Evolutionary conservation across 1,140 invertebrate species (phyloP).

Genomic region (Zaprionus lachaisei): DNA sequence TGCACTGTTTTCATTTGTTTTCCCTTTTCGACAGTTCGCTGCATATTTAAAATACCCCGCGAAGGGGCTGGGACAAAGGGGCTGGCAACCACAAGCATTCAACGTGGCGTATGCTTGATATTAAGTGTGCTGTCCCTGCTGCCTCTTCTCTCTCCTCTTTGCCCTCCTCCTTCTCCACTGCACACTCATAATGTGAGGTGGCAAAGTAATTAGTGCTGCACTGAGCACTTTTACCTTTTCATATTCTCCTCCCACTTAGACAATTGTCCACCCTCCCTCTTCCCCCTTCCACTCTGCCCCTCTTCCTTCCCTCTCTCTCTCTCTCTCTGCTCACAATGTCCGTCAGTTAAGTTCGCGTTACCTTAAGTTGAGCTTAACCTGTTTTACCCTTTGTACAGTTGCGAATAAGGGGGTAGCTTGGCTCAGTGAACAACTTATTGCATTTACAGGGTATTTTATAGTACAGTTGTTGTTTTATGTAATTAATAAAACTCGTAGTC

Average conservation of each 20-base stretch:
- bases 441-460: neutral
- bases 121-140: conserved; percentile 52
- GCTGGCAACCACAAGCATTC: conserved; percentile 61
- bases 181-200: conserved; percentile 61
- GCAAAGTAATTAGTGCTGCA: conserved; percentile 80
- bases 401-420: neutral
- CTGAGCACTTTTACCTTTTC: conserved; percentile 48
- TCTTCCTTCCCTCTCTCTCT: neutral
- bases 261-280: conserved; percentile 23
- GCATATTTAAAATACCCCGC: conserved; percentile 44
- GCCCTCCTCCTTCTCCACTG: neutral
- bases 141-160: conserved; percentile 13
- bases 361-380: conserved; percentile 54
- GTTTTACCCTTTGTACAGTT: conserved; percentile 36
- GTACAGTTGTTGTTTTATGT: too few species aligned
- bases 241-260: conserved; percentile 16
- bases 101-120: conserved; percentile 69
- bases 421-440: neutral
- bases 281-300: too few species aligned
- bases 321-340: neutral
- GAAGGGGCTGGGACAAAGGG: neutral
- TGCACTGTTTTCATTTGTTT: conserved; percentile 42
- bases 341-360: conserved; percentile 45
- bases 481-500: too few species aligned
- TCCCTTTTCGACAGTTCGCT: conserved; percentile 41